Base-by-base conservation (phyloP, 2,797 vertebrate genomes). In the Sandelia bainsii region DNA sequence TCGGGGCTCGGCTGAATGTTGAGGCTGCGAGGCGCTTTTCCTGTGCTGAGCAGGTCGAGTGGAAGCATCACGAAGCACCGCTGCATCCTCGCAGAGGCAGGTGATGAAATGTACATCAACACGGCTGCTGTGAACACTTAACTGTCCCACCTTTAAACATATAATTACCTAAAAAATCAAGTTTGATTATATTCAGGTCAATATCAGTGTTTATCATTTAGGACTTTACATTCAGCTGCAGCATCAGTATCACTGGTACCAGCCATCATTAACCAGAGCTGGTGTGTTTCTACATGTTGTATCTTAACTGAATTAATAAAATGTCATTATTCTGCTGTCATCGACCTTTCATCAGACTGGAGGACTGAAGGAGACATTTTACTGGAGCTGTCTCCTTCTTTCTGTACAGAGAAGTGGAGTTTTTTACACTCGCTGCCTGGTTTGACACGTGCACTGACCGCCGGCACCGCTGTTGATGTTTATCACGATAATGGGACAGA, bases 401-500 rank as follows among this genome's bases (percentile, higher is more conserved):
- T 49, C 63, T 34, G 29, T 4, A 34, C 59, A 39, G 48, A 34
- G 23, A 25, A 34, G 46, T 27, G 4, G 50, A 23, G 27, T 27
- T 66, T 68, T 62, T 51, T 16, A 53, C 22, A 10, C 32, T 69
- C 66, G 53, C 40, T 3, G 34, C 54, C 56, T 4, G 2, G 10
- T n/a, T 62, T 25, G 61, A 80, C 63, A 53, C 66, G 23, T 42
- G 75, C 4, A 37, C 62, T 62, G 81, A 72, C 74, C 72, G 40
- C 45, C 52, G 75, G 67, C 71, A 44, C 66, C 23, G 42, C 58
- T 62, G 80, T 77, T 87, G 74, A 87, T 85, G 75, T 78, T 86
- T 22, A 85, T 91, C 75, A 57, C 29, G 60, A 73, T 89, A 85
- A 88, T 84, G 72, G 80, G 75, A 75, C 69, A 46, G 77, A 82